A percentile compares a stretch with the other conserved stretches of the same genome.
These are phyloP conservation scores for Lysandra bellargus DNA, from an alignment of 2,888 invertebrate genomes.

Conservation along the genomic window DNA sequence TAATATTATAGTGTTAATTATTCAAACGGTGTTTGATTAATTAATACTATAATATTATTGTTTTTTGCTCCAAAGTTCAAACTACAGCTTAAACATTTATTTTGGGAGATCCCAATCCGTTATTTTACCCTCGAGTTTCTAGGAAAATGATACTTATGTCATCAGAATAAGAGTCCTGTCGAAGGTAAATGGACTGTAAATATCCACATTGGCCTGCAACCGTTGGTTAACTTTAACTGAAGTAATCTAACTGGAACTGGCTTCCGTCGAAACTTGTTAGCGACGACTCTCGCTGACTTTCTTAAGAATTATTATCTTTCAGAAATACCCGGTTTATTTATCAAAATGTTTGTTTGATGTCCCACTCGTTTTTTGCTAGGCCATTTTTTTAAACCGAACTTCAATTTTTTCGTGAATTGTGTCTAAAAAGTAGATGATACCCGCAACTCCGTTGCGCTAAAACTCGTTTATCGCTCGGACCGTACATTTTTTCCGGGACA, in stretches of 20 bases:
- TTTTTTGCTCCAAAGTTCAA: neutral
- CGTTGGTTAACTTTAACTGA: conserved; percentile 14
- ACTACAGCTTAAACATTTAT: neutral
- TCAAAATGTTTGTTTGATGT: too few species aligned
- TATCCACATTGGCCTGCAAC: neutral
- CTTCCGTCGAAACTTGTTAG: conserved; percentile 8
- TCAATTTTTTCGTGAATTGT: too few species aligned
- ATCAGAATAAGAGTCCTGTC: neutral
- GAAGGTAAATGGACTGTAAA: neutral
- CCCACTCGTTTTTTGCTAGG: too few species aligned
- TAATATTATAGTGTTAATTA: neutral
- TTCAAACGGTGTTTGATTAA: neutral
- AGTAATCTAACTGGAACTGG: conserved; percentile 1
- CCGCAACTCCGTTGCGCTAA: too few species aligned
- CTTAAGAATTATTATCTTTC: conserved; percentile 1
- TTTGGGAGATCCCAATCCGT: neutral
- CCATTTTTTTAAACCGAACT: too few species aligned
- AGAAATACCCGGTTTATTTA: neutral
- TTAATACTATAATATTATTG: too few species aligned
- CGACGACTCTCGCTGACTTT: neutral
- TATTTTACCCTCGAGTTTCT: neutral
- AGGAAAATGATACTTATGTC: neutral
- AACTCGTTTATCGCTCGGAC: too few species aligned
- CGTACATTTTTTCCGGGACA: too few species aligned
- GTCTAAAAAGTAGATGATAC: too few species aligned